A percentile compares a stretch with the other conserved stretches of the same genome.
These are phyloP conservation scores for Colinus virginianus DNA, from an alignment of 2,113 vertebrate genomes.

Conservation along the genomic window DNA sequence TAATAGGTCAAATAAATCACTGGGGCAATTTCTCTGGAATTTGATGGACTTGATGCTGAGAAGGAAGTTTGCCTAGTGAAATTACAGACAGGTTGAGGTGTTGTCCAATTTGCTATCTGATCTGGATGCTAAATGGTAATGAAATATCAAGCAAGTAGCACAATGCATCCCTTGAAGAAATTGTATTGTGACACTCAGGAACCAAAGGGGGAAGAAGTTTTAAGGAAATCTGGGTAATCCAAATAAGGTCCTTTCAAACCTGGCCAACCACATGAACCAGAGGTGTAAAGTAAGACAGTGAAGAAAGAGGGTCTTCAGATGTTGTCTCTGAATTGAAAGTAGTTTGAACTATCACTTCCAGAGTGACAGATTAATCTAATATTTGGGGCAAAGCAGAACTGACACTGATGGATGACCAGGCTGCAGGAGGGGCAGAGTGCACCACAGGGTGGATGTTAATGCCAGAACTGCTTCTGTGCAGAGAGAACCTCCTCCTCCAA, in stretches of 20 bases:
- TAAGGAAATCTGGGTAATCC: not conserved
- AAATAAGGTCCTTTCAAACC: not conserved
- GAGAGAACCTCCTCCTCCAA: constrained; percentile 3
- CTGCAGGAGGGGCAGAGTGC: not conserved
- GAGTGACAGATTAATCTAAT: constrained; percentile 62
- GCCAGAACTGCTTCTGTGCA: not conserved
- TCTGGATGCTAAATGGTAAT: not conserved
- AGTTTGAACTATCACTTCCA: constrained; percentile 48
- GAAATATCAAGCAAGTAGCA: not conserved
- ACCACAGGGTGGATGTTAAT: not conserved
- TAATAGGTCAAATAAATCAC: not conserved
- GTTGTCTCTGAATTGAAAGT: constrained; percentile 55
- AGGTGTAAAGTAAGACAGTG: not conserved
- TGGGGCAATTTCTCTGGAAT: not conserved
- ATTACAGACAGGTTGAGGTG: not conserved
- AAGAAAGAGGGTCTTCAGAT: not conserved
- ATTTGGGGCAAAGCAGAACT: not conserved
- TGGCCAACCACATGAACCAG: not conserved
- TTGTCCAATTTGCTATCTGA: not conserved
- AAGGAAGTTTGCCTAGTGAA: not conserved
- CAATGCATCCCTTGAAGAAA: not conserved
- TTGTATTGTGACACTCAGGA: not conserved
- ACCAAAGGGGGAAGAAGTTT: not conserved
- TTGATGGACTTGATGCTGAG: not conserved
- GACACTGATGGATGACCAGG: constrained; percentile 47